Conservation (phyloP, 2,888 invertebrate genomes). For the Phania funesta region DNA sequence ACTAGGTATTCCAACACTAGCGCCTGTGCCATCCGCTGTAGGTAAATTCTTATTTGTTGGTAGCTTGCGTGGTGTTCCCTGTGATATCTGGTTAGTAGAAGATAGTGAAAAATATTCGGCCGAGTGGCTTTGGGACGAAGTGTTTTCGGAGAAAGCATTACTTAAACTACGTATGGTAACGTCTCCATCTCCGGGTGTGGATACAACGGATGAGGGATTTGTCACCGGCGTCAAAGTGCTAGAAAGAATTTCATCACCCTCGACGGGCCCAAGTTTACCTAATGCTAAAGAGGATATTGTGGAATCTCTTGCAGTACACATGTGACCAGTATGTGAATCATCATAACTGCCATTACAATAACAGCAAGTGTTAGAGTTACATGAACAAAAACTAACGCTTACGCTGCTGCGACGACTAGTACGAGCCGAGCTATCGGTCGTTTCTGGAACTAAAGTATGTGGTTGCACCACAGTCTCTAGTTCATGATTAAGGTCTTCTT, state of each 20-base stretch:
- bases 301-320: conserved; percentile 73
- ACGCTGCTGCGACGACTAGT: conserved; percentile 73
- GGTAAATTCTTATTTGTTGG: conserved; percentile 25
- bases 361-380: conserved; percentile 76
- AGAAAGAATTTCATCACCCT: conserved; percentile 69
- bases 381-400: conserved; percentile 76
- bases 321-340: conserved; percentile 71
- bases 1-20: conserved; percentile 21
- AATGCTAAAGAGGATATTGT: conserved; percentile 67
- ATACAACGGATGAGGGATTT: conserved; percentile 69
- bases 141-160: conserved; percentile 73
- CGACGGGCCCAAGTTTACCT: conserved; percentile 51
- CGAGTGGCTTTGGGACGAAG: conserved; percentile 77
- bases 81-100: conserved; percentile 71
- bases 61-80: conserved; percentile 65
- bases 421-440: conserved; percentile 64
- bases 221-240: conserved; percentile 76
- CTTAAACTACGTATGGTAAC: conserved; percentile 73
- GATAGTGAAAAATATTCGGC: conserved; percentile 78
- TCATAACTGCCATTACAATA: conserved; percentile 74
- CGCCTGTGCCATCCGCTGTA: background rate
- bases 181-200: conserved; percentile 70
- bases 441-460: conserved; percentile 45
- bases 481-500: conserved; percentile 18
- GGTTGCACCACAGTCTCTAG: conserved; percentile 44